Percentiles rank a stretch among this genome's conserved stretches.
Conservation (phyloP, 2,113 vertebrate species). For the Astur gentilis region DNA sequence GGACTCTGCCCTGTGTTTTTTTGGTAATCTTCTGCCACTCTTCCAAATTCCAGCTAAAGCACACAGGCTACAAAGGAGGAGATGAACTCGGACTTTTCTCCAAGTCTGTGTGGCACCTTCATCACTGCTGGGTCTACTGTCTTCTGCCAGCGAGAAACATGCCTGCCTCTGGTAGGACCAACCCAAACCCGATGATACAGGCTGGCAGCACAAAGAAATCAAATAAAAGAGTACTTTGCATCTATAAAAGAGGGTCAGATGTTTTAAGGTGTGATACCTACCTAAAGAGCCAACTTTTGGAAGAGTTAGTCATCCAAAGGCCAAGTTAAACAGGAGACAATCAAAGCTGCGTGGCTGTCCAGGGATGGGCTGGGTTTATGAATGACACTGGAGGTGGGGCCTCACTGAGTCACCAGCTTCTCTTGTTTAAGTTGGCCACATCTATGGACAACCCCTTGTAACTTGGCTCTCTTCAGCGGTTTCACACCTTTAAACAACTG, state of each 20-base stretch:
- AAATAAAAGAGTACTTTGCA: not conserved
- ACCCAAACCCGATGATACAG: not conserved
- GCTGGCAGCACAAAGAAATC: not conserved
- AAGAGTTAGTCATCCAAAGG: not conserved
- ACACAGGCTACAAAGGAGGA: not conserved
- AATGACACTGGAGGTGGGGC: not conserved
- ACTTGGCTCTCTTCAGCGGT: not conserved
- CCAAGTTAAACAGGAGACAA: conserved; percentile 1
- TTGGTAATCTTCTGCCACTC: not conserved
- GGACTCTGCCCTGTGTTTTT: fast-evolving
- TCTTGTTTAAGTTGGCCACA: conserved; percentile 20
- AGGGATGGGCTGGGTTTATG: not conserved
- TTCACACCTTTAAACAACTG: conserved; percentile 33
- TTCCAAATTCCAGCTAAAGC: not conserved
- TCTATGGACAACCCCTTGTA: not conserved
- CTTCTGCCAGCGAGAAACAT: not conserved
- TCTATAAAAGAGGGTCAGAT: not conserved
- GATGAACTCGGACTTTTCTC: not conserved
- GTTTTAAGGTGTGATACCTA: conserved; percentile 6
- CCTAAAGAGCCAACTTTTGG: not conserved
- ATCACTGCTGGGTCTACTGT: not conserved
- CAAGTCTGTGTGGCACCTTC: not conserved
- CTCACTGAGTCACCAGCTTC: not conserved
- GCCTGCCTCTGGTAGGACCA: not conserved
- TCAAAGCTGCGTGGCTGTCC: not conserved